A percentile compares a stretch with the other conserved stretches of the same genome.
phyloP scores from a whole-genome alignment of 2,888 invertebrate species.

The Eustalomyia histrio region DNA sequence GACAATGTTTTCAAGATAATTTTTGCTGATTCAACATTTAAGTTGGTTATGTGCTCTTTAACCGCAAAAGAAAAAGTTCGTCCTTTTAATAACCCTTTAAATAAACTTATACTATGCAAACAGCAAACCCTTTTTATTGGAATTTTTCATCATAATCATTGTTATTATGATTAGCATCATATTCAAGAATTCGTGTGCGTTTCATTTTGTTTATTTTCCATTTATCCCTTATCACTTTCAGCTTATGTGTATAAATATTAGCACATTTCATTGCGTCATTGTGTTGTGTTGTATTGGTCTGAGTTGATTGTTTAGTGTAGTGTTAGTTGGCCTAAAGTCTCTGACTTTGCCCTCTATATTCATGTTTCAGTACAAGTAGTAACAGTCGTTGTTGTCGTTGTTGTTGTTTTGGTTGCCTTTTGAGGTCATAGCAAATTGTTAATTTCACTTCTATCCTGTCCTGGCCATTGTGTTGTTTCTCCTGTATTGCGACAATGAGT shows the following conservation, averaged over 20 bases:
- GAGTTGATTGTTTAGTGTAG: background rate
- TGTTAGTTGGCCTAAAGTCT: background rate
- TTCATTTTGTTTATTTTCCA: background rate
- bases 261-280: background rate
- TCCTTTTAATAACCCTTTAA: background rate
- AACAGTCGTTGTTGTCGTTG: background rate
- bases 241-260: background rate
- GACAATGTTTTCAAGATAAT: slow-evolving; percentile 17
- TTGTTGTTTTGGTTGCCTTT: slow-evolving; percentile 7
- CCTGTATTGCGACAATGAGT: background rate
- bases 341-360: slow-evolving; percentile 2
- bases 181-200: background rate
- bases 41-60: slow-evolving; percentile 8
- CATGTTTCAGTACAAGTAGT: background rate
- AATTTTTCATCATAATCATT: background rate
- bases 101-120: background rate
- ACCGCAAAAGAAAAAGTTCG: slow-evolving; percentile 7
- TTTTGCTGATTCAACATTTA: slow-evolving; percentile 32
- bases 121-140: slow-evolving; percentile 2
- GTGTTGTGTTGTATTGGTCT: background rate
- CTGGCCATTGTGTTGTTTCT: background rate
- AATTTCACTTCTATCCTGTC: background rate
- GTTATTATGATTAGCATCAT: background rate
- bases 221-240: background rate
- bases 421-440: slow-evolving; percentile 21